Percentiles rank a stretch among this genome's conserved stretches.
Evolutionary conservation across 2,888 invertebrate species (phyloP).

Genomic region (Exephanes ischioxanthus): DNA sequence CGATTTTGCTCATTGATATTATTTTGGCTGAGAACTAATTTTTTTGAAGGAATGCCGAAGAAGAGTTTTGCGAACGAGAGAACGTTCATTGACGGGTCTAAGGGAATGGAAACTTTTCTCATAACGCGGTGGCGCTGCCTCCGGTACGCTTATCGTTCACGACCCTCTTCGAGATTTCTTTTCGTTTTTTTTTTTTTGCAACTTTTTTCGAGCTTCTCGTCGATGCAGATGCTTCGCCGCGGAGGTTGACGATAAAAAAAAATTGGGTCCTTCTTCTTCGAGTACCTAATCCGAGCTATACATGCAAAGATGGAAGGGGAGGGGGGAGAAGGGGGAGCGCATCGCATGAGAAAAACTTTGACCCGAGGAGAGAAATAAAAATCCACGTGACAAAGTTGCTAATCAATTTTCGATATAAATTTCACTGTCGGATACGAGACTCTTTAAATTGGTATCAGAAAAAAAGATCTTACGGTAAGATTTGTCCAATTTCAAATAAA

Average conservation of each 20-base stretch:
- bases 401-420: constrained; percentile 43
- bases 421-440: not conserved
- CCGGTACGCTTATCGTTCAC: constrained; percentile 44
- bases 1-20: constrained; percentile 3
- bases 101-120: constrained; percentile 58
- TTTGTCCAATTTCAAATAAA: not conserved
- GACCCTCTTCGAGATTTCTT: constrained; percentile 42
- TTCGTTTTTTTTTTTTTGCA: constrained; percentile 25
- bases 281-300: constrained; percentile 18
- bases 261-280: constrained; percentile 31
- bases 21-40: not conserved
- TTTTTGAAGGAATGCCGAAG: not conserved
- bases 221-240: constrained; percentile 48
- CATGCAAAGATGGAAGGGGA: not conserved
- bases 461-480: not conserved
- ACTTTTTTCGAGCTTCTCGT: not conserved
- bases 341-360: constrained; percentile 16
- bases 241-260: constrained; percentile 61
- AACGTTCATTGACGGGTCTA: constrained; percentile 14
- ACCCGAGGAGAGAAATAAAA: not conserved
- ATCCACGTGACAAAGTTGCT: constrained; percentile 3
- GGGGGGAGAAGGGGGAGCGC: not conserved
- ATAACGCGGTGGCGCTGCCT: constrained; percentile 51
- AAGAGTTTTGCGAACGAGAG: constrained; percentile 21
- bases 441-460: not conserved